phyloP scores from a whole-genome alignment of 2,888 invertebrate species.

The Brenthis daphne region DNA sequence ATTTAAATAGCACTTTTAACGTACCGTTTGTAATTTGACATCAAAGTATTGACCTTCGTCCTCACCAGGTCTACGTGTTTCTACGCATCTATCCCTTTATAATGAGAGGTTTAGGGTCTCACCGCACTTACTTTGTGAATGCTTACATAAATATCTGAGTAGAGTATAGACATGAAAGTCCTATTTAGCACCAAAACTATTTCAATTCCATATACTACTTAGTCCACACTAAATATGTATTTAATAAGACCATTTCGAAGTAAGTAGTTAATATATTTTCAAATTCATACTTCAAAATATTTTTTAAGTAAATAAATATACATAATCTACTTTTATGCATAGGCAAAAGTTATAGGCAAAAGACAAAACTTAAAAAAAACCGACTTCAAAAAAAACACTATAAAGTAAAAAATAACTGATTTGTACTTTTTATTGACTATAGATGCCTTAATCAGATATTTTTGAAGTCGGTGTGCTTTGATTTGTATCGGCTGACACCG shows the following conservation, averaged over 20 bases:
- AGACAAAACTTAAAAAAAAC: too few relatives aligned
- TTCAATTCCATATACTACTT: conserved; percentile 1
- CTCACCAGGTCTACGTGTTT: conserved; percentile 5
- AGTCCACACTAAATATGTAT: neutral
- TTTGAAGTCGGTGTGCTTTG: too few relatives aligned
- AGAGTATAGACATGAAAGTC: neutral
- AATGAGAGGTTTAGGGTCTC: conserved; percentile 27
- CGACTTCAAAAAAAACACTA: too few relatives aligned
- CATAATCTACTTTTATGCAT: too few relatives aligned
- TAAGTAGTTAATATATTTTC: neutral
- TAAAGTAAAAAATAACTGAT: too few relatives aligned
- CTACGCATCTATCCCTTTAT: conserved; percentile 25
- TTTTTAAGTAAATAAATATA: neutral
- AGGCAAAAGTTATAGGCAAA: too few relatives aligned
- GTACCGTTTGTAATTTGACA: conserved; percentile 25
- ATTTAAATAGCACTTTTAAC: conserved; percentile 5
- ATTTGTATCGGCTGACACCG: too few relatives aligned
- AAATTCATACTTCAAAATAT: neutral
- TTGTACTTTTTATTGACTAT: too few relatives aligned
- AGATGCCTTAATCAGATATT: too few relatives aligned
- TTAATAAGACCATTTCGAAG: neutral
- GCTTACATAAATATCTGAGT: conserved; percentile 10
- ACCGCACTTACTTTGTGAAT: conserved; percentile 19
- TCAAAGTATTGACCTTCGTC: conserved; percentile 31
- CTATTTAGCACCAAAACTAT: conserved; percentile 10